phyloP scores from a whole-genome alignment of 2,797 vertebrate genomes.

The Picus viridis region DNA sequence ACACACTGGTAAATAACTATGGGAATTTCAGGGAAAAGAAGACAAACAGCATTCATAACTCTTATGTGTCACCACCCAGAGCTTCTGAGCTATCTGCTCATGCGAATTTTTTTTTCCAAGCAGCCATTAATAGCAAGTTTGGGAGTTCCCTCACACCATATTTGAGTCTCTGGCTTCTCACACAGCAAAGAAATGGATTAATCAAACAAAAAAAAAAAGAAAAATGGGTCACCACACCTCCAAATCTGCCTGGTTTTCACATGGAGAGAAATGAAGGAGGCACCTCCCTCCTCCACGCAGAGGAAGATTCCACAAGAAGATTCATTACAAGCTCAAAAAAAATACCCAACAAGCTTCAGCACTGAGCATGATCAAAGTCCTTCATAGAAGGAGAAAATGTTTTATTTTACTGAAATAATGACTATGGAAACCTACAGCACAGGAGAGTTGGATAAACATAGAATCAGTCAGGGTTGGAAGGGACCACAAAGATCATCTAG shows the following conservation, averaged over 20 bases:
- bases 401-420: slow-evolving; percentile 21
- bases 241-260: not conserved
- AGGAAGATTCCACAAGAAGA: not conserved
- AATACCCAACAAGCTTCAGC: not conserved
- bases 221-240: not conserved
- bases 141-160: not conserved
- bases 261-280: not conserved
- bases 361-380: not conserved
- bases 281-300: not conserved
- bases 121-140: not conserved
- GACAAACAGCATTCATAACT: not conserved
- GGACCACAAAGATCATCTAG: too few relatives aligned
- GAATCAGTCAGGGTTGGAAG: too few relatives aligned
- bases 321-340: not conserved
- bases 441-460: not conserved
- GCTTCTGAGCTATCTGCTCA: not conserved
- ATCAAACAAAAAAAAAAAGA: not conserved
- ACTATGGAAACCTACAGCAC: not conserved
- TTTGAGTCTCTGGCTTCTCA: not conserved
- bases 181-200: not conserved
- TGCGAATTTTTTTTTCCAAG: not conserved
- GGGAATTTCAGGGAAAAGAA: not conserved
- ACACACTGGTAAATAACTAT: not conserved
- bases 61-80: not conserved
- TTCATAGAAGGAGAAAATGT: not conserved